Evolutionary conservation across 2,797 vertebrate genomes (phyloP), one percentile per base, ranked within the genome.

Genomic region (Lagodon rhomboides): DNA sequence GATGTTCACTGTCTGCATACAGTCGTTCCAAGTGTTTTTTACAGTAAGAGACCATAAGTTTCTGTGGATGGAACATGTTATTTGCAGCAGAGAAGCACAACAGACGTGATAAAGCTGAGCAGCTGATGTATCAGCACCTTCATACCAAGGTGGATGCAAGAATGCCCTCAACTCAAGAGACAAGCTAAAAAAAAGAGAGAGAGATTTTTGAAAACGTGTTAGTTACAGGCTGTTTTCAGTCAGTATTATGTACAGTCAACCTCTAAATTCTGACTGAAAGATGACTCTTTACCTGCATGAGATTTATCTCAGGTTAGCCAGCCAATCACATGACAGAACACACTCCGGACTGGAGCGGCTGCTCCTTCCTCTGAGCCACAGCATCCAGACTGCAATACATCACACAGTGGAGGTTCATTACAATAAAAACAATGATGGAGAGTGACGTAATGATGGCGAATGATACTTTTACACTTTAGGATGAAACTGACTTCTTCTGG

Each of bases 261-360:
- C 17, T 50, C 3, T 67, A 16, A 61, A 61, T 38, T 56, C 12
- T 9, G 8, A 22, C 12, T n/a, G 23, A 30, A 5, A 78, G n/a
- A 47, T 2, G 16, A 16, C 16, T 17, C 2, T 51, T 69, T 78
- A 92, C 87, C 85, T 86, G 47, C 30, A 68, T 53, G 46, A 69
- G 51, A 43, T 51, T 56, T 27, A 43, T 27, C 59, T 61, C 44
- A 43, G 60, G 12, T 50, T 34, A 7, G 12, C 12, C 43, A 51
- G 67, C 41, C 58, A 78, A 85, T 98, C 96, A 99, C 98, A 99
- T 98, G 64, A 98, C 55, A 80, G 96, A 95, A 89, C 98, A 99
- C 27, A 98, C 97, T 63, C 97, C 96, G 1, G 97, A 97, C 90
- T 97, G 97, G 53, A 96, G 85, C 0, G 87, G 53, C 44, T 92